A percentile compares a stretch with the other conserved stretches of the same genome.
These are phyloP conservation scores for Pristionchus arcanus DNA, from an alignment of 2,888 invertebrate genomes.

Conservation along the genomic window DNA sequence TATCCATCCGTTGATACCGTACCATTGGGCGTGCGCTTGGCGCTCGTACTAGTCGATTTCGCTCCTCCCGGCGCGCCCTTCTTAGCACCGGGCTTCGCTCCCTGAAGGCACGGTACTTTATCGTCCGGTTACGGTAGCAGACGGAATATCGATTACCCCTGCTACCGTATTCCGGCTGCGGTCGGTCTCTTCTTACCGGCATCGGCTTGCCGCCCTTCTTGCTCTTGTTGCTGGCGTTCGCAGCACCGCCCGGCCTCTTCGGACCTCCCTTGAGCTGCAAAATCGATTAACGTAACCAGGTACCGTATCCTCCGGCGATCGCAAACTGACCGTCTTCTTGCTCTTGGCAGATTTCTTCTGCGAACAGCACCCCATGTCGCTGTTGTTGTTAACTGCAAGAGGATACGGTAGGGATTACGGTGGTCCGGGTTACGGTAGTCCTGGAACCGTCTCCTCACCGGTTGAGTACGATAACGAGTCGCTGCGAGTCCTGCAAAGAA, in stretches of 20 bases:
- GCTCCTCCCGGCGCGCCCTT: background rate
- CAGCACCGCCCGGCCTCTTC: background rate
- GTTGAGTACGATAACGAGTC: constrained; percentile 21
- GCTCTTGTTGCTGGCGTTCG: background rate
- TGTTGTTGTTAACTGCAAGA: constrained; percentile 23
- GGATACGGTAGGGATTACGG: background rate
- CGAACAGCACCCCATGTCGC: constrained; percentile 5
- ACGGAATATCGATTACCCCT: background rate
- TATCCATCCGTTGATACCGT: background rate
- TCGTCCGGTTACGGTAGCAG: background rate
- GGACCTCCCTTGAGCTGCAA: constrained; percentile 28
- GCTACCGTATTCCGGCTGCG: background rate
- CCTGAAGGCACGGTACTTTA: constrained; percentile 5
- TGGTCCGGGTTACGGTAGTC: background rate
- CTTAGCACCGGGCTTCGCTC: background rate
- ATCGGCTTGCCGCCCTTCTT: background rate
- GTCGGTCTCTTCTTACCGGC: background rate
- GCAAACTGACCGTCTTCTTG: constrained; percentile 28
- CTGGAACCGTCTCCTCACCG: background rate
- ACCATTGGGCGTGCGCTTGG: constrained; percentile 9
- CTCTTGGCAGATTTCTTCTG: background rate
- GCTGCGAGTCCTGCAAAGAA: constrained; percentile 6
- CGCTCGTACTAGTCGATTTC: background rate
- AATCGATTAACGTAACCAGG: background rate
- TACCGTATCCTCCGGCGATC: background rate